Conservation (phyloP, 2,888 invertebrate species). For the Holacanthella duospinosa region DNA sequence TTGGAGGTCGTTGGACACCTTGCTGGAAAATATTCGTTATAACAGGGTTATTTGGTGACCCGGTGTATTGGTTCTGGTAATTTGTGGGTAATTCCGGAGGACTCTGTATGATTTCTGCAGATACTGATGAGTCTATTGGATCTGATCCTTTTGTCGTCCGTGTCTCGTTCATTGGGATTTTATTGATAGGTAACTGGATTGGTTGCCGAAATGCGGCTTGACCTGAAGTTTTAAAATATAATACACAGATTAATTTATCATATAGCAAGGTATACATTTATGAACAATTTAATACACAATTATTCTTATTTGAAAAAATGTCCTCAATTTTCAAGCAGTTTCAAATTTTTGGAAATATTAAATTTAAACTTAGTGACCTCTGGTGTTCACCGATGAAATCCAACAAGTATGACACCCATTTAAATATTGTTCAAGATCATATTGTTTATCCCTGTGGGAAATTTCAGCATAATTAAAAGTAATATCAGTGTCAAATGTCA, state of each 20-base stretch:
- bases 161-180: slow-evolving; percentile 12
- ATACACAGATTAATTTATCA: too few relatives aligned
- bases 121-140: neutral
- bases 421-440: too few relatives aligned
- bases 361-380: too few relatives aligned
- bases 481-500: too few relatives aligned
- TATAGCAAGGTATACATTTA: too few relatives aligned
- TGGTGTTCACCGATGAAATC: neutral
- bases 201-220: slow-evolving; percentile 18
- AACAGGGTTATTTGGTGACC: neutral
- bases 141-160: neutral
- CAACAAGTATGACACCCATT: too few relatives aligned
- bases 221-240: slow-evolving; percentile 2
- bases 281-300: neutral
- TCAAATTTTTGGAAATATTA: too few relatives aligned
- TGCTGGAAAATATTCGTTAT: neutral
- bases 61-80: slow-evolving; percentile 21
- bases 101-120: slow-evolving; percentile 7
- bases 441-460: too few relatives aligned
- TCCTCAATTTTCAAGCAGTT: too few relatives aligned
- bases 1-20: neutral
- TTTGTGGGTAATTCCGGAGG: slow-evolving; percentile 25
- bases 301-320: too few relatives aligned
- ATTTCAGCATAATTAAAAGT: too few relatives aligned
- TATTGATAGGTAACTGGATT: slow-evolving; percentile 20